A percentile compares a stretch with the other conserved stretches of the same genome.
Conservation (phyloP, 2,888 invertebrate species). For the Polyploca ridens region DNA sequence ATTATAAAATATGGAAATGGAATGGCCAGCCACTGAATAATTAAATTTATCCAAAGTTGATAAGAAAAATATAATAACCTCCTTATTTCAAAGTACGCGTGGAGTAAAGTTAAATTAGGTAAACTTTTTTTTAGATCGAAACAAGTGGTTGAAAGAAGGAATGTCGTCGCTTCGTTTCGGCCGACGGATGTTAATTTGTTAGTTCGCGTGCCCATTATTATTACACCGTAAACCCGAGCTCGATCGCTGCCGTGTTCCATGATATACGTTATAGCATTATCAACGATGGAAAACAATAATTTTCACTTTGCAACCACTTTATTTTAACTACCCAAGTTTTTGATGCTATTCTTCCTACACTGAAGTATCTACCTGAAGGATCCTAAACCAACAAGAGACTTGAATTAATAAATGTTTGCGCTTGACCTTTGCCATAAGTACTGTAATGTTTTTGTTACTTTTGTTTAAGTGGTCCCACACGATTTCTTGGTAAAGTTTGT, state of each 20-base stretch:
- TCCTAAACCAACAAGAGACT: slow-evolving; percentile 10
- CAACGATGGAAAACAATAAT: slow-evolving; percentile 43
- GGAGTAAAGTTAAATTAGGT: background rate
- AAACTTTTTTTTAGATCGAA: background rate
- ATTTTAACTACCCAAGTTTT: slow-evolving; percentile 10
- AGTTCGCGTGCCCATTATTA: slow-evolving; percentile 59
- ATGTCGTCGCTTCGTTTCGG: slow-evolving; percentile 26
- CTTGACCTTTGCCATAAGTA: slow-evolving; percentile 9
- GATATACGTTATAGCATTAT: slow-evolving; percentile 47
- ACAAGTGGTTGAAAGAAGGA: slow-evolving; percentile 17
- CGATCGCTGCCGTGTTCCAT: slow-evolving; percentile 44
- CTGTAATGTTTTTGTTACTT: slow-evolving; percentile 11
- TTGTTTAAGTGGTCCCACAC: no score
- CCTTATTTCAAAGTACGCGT: background rate
- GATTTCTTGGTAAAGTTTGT: background rate
- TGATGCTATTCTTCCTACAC: slow-evolving; percentile 9
- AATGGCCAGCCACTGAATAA: background rate
- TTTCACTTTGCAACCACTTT: slow-evolving; percentile 32
- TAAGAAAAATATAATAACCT: background rate
- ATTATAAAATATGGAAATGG: background rate
- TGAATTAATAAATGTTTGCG: slow-evolving; percentile 8
- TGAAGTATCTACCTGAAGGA: slow-evolving; percentile 15
- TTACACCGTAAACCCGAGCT: slow-evolving; percentile 44
- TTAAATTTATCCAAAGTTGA: background rate
- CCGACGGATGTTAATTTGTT: slow-evolving; percentile 38